Evolutionary conservation across 2,113 vertebrate genomes (phyloP), one percentile per base, ranked within the genome.

Genomic region (Macroglossus sobrinus): DNA sequence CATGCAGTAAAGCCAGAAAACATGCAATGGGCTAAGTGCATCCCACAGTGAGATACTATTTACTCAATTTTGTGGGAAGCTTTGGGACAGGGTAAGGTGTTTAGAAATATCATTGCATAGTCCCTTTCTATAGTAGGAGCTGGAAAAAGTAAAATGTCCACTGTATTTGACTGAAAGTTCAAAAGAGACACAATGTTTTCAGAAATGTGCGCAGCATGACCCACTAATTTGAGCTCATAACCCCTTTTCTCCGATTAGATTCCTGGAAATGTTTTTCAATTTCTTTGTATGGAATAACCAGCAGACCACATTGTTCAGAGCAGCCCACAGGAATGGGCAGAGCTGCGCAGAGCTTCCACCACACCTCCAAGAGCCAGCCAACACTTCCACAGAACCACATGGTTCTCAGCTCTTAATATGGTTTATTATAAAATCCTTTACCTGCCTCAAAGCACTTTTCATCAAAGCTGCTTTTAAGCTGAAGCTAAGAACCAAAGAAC

Each of bases 341-440:
- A 74, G 38, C 80, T 59, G 50, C 15, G 1, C 47, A 53, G 30
- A 59, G 38, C 30, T 63, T 61, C 21, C 11, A 21, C 38, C 61
- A 74, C 50, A 92, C 71, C 75, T 80, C 86, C 79, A 24, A 0
- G 79, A 95, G n/a, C 59, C 84, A 28, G 57, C 81, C 74, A 47
- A 53, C 14, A 35, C 81, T 78, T 81, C 87, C 55, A 47, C 45
- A 85, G 61, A 88, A 92, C 94, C 93, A 47, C 68, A 53, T 10
- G 22, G 21, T 53, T 93, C 78, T 68, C 0, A 2, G 43, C 80
- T 96, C 84, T 96, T 96, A 95, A 95, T 96, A 95, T 82, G 81
- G 94, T 96, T 97, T 97, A 94, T 97, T 97, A 97, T 92, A 94
- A 98, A 97, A 97, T 97, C 94, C 96, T 96, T 94, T 97, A 98